Conservation (phyloP, 2,113 vertebrate species). For the Bagarius yarrelli region DNA sequence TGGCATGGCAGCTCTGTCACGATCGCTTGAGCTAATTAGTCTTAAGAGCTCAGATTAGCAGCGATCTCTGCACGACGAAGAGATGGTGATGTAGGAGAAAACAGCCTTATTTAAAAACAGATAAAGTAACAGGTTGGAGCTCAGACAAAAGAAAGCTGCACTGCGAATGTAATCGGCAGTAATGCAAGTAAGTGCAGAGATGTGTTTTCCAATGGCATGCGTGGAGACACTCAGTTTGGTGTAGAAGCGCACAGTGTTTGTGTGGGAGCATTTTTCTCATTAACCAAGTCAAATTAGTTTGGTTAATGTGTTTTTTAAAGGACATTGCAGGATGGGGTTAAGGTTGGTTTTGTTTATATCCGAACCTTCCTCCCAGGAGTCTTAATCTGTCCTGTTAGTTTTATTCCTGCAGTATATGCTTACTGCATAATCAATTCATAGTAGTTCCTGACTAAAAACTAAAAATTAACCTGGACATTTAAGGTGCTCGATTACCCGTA, state of each 20-base stretch:
- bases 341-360: neutral
- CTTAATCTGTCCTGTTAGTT: too few relatives aligned
- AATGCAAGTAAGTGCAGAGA: conserved; percentile 22
- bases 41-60: conserved; percentile 59
- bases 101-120: conserved; percentile 37
- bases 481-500: neutral
- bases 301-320: too few relatives aligned
- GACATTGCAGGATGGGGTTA: too few relatives aligned
- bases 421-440: conserved; percentile 1
- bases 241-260: neutral
- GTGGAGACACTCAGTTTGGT: neutral
- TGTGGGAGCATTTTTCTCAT: neutral
- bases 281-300: neutral
- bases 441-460: neutral
- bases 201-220: neutral
- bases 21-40: conserved; percentile 69
- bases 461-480: neutral
- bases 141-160: conserved; percentile 13
- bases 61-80: conserved; percentile 39
- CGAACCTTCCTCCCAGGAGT: neutral
- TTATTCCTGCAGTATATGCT: neutral
- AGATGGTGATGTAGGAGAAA: conserved; percentile 37
- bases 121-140: conserved; percentile 35
- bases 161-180: conserved; percentile 29
- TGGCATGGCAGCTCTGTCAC: conserved; percentile 59